Conservation (phyloP, 2,113 vertebrate genomes). For the Scomber scombrus region DNA sequence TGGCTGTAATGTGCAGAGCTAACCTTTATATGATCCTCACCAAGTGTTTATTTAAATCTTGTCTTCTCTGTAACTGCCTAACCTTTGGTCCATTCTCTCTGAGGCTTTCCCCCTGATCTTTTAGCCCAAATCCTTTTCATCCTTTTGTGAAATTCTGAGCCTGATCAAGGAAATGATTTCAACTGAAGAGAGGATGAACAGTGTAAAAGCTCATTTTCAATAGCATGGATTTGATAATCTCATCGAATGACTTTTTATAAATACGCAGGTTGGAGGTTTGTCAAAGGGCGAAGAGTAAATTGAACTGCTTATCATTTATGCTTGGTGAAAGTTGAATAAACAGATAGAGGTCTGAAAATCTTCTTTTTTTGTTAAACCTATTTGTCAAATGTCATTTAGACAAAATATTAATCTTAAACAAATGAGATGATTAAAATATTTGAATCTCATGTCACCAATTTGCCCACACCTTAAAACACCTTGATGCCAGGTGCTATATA, state of each 20-base stretch:
- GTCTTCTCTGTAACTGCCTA: not conserved
- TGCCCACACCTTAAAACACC: slow-evolving; percentile 1
- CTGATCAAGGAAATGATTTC: slow-evolving; percentile 14
- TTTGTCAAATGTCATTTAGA: not conserved
- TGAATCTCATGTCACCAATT: not conserved
- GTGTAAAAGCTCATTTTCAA: slow-evolving; percentile 40
- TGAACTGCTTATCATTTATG: slow-evolving; percentile 4
- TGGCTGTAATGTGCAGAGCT: slow-evolving; percentile 8
- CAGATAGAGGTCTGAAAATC: not conserved
- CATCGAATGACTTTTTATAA: slow-evolving; percentile 39
- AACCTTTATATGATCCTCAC: slow-evolving; percentile 34
- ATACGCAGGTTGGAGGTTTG: slow-evolving; percentile 19
- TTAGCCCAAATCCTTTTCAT: slow-evolving; percentile 37
- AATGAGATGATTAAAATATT: not conserved
- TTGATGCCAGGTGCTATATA: not conserved
- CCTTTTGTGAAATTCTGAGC: slow-evolving; percentile 18
- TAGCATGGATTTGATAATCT: slow-evolving; percentile 31
- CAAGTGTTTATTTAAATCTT: slow-evolving; percentile 15
- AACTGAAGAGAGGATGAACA: not conserved
- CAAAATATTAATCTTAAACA: slow-evolving; percentile 1
- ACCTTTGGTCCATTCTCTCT: not conserved
- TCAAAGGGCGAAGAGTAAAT: slow-evolving; percentile 5
- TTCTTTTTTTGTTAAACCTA: not conserved
- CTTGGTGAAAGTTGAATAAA: not conserved
- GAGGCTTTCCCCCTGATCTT: slow-evolving; percentile 38